Conservation (phyloP, 1,140 invertebrate genomes). For the Atta cephalotes region DNA sequence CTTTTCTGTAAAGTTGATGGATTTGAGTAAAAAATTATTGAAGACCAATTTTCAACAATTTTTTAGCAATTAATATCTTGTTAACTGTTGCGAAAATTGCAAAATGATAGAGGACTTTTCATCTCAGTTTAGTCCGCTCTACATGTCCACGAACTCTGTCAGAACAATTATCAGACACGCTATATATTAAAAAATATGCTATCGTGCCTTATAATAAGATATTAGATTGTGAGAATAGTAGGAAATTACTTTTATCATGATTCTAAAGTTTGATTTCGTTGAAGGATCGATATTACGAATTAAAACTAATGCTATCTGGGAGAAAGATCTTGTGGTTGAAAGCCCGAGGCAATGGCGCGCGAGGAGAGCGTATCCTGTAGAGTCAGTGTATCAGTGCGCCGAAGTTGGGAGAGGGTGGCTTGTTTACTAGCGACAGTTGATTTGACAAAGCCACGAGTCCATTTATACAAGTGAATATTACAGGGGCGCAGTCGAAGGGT, state of each 20-base stretch:
- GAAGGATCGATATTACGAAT: slow-evolving; percentile 9
- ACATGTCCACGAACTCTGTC: too few species aligned
- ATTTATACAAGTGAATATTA: slow-evolving; percentile 85
- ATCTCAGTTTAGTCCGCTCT: too few species aligned
- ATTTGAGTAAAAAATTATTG: too few species aligned
- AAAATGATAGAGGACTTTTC: too few species aligned
- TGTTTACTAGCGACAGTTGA: slow-evolving; percentile 84
- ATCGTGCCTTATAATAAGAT: background rate
- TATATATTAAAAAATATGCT: background rate
- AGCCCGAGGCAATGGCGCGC: slow-evolving; percentile 56
- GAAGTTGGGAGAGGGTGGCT: slow-evolving; percentile 73
- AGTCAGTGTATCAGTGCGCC: slow-evolving; percentile 58
- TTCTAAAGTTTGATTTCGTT: background rate
- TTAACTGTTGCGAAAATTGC: too few species aligned
- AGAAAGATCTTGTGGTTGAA: slow-evolving; percentile 23
- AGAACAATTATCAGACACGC: too few species aligned
- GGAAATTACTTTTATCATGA: background rate
- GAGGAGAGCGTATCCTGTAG: slow-evolving; percentile 48
- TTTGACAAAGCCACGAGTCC: slow-evolving; percentile 86
- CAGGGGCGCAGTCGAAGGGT: slow-evolving; percentile 82
- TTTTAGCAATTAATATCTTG: too few species aligned
- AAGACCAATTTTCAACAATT: too few species aligned
- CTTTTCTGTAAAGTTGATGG: too few species aligned
- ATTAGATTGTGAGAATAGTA: background rate
- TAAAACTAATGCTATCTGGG: slow-evolving; percentile 31